A percentile compares a stretch with the other conserved stretches of the same genome.
Evolutionary conservation across 2,888 invertebrate species (phyloP).

Genomic region (Cephus sareptanus): DNA sequence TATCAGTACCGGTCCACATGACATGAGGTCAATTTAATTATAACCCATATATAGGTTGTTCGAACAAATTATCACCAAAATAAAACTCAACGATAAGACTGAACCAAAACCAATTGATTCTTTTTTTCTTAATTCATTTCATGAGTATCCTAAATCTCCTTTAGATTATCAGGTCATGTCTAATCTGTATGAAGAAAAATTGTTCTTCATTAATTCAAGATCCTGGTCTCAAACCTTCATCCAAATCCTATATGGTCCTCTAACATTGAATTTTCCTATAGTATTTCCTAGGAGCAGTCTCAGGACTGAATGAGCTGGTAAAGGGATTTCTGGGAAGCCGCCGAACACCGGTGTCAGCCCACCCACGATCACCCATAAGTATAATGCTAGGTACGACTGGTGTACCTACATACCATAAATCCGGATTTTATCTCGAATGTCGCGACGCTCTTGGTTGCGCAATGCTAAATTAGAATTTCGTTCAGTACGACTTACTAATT

Average conservation of each 20-base stretch:
- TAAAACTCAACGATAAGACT: neutral
- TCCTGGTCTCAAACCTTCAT: neutral
- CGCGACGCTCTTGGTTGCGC: constrained; percentile 47
- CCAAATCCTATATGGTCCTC: neutral
- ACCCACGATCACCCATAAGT: constrained; percentile 65
- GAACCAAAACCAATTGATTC: neutral
- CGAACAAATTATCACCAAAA: neutral
- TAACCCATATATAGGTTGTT: neutral
- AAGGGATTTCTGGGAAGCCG: constrained; percentile 54
- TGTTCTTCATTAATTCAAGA: neutral
- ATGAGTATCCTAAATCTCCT: neutral
- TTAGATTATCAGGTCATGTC: neutral
- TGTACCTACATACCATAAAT: constrained; percentile 57
- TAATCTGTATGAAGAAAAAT: neutral
- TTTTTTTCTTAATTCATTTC: neutral
- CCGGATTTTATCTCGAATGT: constrained; percentile 62
- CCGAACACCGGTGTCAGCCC: constrained; percentile 52
- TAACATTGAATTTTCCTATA: neutral
- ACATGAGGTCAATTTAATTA: too few species aligned
- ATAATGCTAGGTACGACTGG: constrained; percentile 52
- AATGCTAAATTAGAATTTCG: constrained; percentile 55
- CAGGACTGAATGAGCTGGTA: constrained; percentile 3
- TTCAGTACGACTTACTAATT: neutral
- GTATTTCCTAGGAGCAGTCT: neutral
- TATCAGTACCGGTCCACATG: too few species aligned